Conservation (phyloP, 2,797 vertebrate species). For the Rhinatrema bivittatum region DNA sequence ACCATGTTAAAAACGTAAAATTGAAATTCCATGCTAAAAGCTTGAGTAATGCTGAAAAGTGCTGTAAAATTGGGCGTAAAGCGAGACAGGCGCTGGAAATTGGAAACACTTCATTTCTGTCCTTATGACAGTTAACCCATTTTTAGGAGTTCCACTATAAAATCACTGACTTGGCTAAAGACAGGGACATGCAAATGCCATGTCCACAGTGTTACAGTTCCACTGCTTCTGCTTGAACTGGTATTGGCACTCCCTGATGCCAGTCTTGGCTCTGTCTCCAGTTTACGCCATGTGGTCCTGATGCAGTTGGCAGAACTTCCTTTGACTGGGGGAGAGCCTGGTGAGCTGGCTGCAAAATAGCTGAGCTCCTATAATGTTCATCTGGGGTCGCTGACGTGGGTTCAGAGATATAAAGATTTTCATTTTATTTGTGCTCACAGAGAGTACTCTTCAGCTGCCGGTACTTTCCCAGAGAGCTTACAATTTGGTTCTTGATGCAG, state of each 20-base stretch:
- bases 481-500: too few relatives aligned
- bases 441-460: too few relatives aligned
- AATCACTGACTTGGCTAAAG: conserved; percentile 86
- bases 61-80: too few relatives aligned
- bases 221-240: conserved; percentile 91
- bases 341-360: conserved; percentile 91
- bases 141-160: too few relatives aligned
- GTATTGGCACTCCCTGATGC: conserved; percentile 92
- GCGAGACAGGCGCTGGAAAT: too few relatives aligned
- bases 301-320: conserved; percentile 92
- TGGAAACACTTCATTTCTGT: too few relatives aligned
- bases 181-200: conserved; percentile 85
- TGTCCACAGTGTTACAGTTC: conserved; percentile 97
- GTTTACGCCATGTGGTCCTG: conserved; percentile 97
- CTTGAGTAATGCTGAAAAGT: too few relatives aligned
- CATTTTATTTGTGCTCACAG: too few relatives aligned
- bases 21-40: too few relatives aligned
- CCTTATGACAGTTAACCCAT: too few relatives aligned
- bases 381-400: conserved; percentile 90
- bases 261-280: conserved; percentile 89
- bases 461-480: too few relatives aligned
- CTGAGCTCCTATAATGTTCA: conserved; percentile 97
- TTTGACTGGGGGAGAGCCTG: conserved; percentile 83
- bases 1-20: too few relatives aligned
- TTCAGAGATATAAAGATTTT: conserved; percentile 88